Evolutionary conservation across 2,113 vertebrate species (phyloP), one percentile per base, ranked within the genome.

Genomic region (Eclectus roratus): DNA sequence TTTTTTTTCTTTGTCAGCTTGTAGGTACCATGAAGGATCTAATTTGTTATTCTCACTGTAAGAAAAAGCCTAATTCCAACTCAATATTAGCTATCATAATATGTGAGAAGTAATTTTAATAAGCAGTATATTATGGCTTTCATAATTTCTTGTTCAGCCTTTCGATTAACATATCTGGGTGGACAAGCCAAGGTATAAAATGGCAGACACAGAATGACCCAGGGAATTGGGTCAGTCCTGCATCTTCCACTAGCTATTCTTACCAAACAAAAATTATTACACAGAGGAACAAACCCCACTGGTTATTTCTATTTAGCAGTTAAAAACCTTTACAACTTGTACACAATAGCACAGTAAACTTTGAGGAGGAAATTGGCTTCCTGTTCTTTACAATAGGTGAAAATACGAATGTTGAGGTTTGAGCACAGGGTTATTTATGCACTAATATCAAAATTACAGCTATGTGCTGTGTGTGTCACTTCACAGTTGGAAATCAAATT

Each of bases 401-500:
- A 97, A 96, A 96, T 96, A 95, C 52, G 89, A 96, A 95, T 76
- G 92, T 91, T 90, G 94, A 90, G 64, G 64, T 89, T 92, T 94
- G 70, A 93, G 87, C 90, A 79, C 88, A 86, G 92, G 94, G 87
- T 97, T 94, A 96, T 97, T 97, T 97, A 95, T 96, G 96, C 93
- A 97, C 97, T 97, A 97, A 97, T 97, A 96, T 96, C 85, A 96
- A 97, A 97, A 97, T 95, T 97, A 96, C 95, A 96, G 94, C 95
- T 97, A 96, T 97, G 89, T 96, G 66, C 94, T 74, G 66, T 18
- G 3, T 89, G 90, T 97, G 96, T 97, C 96, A 95, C 95, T 97
- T 97, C 97, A 96, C 96, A 97, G 97, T 85, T 95, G 96, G 97
- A 96, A 97, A 97, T 96, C 96, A 97, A 97, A 97, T 97, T 97